A percentile compares a stretch with the other conserved stretches of the same genome.
phyloP scores from a whole-genome alignment of 2,113 vertebrate species.

The Sclerurus mexicanus region DNA sequence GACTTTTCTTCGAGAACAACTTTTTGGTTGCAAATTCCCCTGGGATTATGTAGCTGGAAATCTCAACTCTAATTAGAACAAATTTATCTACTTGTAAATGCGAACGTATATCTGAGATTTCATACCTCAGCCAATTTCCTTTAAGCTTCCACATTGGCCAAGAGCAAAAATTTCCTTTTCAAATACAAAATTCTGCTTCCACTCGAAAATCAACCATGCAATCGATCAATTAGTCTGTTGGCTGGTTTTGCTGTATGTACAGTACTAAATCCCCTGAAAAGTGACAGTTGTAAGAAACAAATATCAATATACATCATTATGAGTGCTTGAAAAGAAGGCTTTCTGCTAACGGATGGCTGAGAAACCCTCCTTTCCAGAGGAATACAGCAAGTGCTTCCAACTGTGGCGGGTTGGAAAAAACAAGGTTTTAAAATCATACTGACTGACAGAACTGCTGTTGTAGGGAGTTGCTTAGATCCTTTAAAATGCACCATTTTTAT shows the following conservation, averaged over 20 bases:
- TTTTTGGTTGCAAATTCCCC: background rate
- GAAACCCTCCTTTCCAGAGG: background rate
- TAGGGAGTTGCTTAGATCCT: background rate
- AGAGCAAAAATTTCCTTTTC: background rate
- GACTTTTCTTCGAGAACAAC: background rate
- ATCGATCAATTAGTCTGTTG: background rate
- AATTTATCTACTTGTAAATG: background rate
- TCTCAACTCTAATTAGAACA: conserved; percentile 2
- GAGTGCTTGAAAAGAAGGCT: background rate
- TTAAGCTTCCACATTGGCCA: background rate
- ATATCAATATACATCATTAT: background rate
- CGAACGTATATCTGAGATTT: background rate
- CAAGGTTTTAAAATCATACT: background rate
- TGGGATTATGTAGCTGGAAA: background rate
- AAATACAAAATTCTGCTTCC: background rate
- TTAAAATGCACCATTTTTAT: background rate
- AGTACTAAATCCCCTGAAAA: background rate
- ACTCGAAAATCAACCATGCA: background rate
- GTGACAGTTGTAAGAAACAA: background rate
- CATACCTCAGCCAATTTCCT: background rate
- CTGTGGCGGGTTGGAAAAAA: background rate
- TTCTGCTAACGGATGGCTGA: background rate
- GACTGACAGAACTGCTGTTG: background rate
- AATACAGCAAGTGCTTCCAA: background rate
- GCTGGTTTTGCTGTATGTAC: background rate